These are phyloP conservation scores for Bedellia somnulentella DNA, from an alignment of 2,888 invertebrate species.

Conservation along the genomic window DNA sequence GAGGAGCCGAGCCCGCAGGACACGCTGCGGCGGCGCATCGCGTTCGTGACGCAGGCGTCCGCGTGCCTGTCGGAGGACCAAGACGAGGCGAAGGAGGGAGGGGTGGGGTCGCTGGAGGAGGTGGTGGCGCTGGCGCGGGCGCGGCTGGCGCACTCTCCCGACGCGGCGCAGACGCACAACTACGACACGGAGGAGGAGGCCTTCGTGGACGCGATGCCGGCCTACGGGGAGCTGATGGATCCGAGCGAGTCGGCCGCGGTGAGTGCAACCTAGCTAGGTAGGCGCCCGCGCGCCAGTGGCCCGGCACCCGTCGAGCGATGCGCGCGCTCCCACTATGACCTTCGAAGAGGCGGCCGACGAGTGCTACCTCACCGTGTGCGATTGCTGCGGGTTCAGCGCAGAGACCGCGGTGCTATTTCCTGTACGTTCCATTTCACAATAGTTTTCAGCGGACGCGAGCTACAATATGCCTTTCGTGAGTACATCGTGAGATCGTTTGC, in stretches of 20 bases:
- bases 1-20: conserved; percentile 49
- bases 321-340: conserved; percentile 53
- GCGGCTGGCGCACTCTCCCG: conserved; percentile 40
- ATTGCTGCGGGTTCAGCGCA: conserved; percentile 58
- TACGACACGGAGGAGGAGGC: conserved; percentile 49
- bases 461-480: conserved; percentile 51
- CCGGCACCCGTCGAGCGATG: conserved; percentile 35
- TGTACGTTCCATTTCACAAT: conserved; percentile 54
- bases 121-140: conserved; percentile 50
- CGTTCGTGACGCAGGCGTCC: conserved; percentile 57
- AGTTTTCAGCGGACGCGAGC: conserved; percentile 37
- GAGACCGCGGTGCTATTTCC: conserved; percentile 49
- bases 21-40: conserved; percentile 48
- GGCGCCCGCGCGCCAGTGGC: conserved; percentile 25
- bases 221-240: conserved; percentile 57
- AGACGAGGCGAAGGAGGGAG: conserved; percentile 35
- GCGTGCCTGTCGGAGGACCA: conserved; percentile 54
- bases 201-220: conserved; percentile 48
- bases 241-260: conserved; percentile 30
- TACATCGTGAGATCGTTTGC: conserved; percentile 20
- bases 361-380: conserved; percentile 52
- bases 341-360: conserved; percentile 51
- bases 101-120: conserved; percentile 56
- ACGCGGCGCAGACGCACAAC: conserved; percentile 35
- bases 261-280: conserved; percentile 8